Evolutionary conservation across 2,113 vertebrate genomes (phyloP), one percentile per base, ranked within the genome.

Genomic region (Dolichotis patagonum): DNA sequence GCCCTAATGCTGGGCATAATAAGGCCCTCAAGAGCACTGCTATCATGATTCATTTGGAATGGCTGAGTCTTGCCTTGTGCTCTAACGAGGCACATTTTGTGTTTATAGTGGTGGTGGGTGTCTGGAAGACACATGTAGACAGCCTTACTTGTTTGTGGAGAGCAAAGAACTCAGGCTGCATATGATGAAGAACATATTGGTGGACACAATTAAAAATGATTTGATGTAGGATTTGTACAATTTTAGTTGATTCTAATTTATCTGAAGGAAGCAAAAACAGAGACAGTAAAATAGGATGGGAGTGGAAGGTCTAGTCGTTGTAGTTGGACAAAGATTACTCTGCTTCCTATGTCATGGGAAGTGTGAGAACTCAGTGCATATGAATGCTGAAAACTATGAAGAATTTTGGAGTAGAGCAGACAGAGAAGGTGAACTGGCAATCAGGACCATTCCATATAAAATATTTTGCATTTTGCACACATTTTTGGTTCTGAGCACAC

Each of bases 31-130:
- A 38, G 12, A 17, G 49, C 5, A 19, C 4, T 16, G 17, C 35
- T 82, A 17, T 22, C 8, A 19, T 38, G 43, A 81, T 30, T 75
- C 35, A 46, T 69, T 86, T 85, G 24, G 38, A 91, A 69, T 81
- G 13, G 26, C 14, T 91, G 62, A 49, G 41, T 35, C 4, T 67
- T 90, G 38, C 19, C 24, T 65, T 92, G 92, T 78, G 62, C 63
- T 90, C 86, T 92, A 38, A 17, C 41, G 85, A 92, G n/a, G 62
- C 24, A 52, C 20, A 6, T n/a, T 80, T 90, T 88, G 81, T 91
- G 13, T 77, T 84, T 69, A 63, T 46, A 17, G 9, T 93, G 71
- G 81, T 49, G 16, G 6, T 41, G 32, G 12, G n/a, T 22, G 7
- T 86, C 78, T 93, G 43, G 71, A 85, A 78, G 24, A 81, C 49